Conservation (phyloP, 2,113 vertebrate species). For the Sula dactylatra region DNA sequence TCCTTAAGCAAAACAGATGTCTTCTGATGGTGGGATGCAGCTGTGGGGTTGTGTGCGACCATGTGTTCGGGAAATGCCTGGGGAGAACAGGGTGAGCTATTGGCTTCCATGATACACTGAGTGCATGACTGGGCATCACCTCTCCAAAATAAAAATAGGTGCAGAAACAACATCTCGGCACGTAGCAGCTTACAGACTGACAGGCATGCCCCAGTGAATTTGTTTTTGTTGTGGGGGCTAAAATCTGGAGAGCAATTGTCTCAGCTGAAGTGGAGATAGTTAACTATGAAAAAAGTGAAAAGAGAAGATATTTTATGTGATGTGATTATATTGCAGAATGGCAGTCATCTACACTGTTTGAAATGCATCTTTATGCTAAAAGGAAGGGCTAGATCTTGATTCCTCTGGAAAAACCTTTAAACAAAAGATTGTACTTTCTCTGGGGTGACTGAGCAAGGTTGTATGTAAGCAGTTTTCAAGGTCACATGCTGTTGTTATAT, state of each 20-base stretch:
- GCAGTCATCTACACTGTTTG: background rate
- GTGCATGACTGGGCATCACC: background rate
- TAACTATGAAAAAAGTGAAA: background rate
- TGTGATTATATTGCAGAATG: background rate
- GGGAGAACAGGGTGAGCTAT: background rate
- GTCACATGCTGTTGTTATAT: background rate
- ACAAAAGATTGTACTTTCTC: background rate
- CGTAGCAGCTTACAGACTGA: background rate
- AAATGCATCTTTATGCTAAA: background rate
- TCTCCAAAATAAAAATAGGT: slow-evolving; percentile 22
- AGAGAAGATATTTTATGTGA: background rate
- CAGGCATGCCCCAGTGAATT: background rate
- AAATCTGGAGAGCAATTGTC: background rate
- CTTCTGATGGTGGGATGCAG: slow-evolving; percentile 5
- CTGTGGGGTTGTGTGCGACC: background rate
- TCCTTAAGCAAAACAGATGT: background rate
- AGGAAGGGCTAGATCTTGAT: background rate
- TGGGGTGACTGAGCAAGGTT: background rate
- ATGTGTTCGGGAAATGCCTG: slow-evolving; percentile 49
- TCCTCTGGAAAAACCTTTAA: background rate
- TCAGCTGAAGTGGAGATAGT: background rate
- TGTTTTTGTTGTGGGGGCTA: background rate
- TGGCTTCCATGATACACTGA: background rate
- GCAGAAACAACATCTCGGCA: background rate
- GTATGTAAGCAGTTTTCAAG: background rate